Evolutionary conservation across 2,113 vertebrate genomes (phyloP).

Genomic region (Albula glossodonta): DNA sequence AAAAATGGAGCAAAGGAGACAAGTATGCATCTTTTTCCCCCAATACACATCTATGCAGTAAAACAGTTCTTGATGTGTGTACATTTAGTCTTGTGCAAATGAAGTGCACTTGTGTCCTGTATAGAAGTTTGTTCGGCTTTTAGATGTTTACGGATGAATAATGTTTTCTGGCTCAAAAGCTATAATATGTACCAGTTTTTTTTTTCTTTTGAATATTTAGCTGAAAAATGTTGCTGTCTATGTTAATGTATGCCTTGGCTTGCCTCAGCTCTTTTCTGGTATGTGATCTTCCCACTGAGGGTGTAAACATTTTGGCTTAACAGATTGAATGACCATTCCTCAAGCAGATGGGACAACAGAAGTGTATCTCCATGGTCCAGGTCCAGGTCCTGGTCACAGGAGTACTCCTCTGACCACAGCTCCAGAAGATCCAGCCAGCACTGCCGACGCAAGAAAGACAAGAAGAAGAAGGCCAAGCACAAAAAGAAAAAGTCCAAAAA

Average conservation of each 20-base stretch:
- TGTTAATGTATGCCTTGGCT: background rate
- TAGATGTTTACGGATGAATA: no score
- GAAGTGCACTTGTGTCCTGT: no score
- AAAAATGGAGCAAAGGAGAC: conserved; percentile 95
- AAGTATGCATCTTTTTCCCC: conserved; percentile 70
- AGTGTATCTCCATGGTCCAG: conserved; percentile 84
- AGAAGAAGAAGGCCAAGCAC: conserved; percentile 86
- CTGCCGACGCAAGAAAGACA: conserved; percentile 78
- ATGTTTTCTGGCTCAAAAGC: no score
- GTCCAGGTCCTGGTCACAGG: conserved; percentile 84
- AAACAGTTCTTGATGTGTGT: background rate
- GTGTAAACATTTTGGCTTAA: conserved; percentile 43
- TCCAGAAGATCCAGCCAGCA: conserved; percentile 71
- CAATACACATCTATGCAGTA: background rate
- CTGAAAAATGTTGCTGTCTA: background rate
- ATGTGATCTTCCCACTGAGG: conserved; percentile 24
- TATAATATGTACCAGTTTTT: no score
- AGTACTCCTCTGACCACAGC: conserved; percentile 74
- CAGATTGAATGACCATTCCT: conserved; percentile 79
- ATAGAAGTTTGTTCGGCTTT: no score
- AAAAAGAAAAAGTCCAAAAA: conserved; percentile 90
- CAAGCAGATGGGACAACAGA: conserved; percentile 86
- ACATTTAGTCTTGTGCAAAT: background rate
- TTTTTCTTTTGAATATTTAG: background rate
- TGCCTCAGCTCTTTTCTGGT: background rate